These are phyloP conservation scores for Nymphalis c-album DNA, from an alignment of 2,888 invertebrate species.

Conservation along the genomic window DNA sequence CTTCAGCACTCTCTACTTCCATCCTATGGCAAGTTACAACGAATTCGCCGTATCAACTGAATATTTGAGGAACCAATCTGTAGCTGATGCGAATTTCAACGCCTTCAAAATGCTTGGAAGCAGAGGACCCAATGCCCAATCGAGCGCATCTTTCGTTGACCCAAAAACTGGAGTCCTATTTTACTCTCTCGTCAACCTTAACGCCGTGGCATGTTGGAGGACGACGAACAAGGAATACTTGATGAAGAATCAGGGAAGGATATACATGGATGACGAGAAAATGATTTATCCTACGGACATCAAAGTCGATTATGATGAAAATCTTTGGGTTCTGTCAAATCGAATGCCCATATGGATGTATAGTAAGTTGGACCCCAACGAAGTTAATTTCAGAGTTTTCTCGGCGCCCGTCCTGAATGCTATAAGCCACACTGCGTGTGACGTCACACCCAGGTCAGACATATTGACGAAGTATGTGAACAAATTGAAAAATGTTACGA, in stretches of 20 bases:
- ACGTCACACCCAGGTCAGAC: conserved; percentile 81
- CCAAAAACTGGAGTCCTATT: conserved; percentile 86
- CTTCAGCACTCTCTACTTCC: conserved; percentile 88
- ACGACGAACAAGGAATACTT: conserved; percentile 85
- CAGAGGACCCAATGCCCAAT: conserved; percentile 87
- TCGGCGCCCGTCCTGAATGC: conserved; percentile 85
- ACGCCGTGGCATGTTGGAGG: conserved; percentile 90
- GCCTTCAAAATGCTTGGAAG: conserved; percentile 86
- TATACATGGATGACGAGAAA: conserved; percentile 85
- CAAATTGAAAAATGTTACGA: conserved; percentile 73
- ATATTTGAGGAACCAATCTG: conserved; percentile 82
- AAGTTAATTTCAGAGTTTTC: conserved; percentile 87
- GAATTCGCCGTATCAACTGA: conserved; percentile 89
- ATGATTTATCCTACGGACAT: conserved; percentile 90
- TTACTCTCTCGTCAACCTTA: conserved; percentile 87
- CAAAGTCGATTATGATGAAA: conserved; percentile 86
- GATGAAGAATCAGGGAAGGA: conserved; percentile 86
- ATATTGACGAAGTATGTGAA: conserved; percentile 78
- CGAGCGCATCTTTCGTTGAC: conserved; percentile 87
- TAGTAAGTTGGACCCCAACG: conserved; percentile 80
- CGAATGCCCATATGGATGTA: conserved; percentile 87
- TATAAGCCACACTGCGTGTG: conserved; percentile 87
- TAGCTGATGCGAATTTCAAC: conserved; percentile 80
- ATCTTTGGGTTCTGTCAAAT: conserved; percentile 88
- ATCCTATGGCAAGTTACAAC: conserved; percentile 88